Conservation (phyloP, 2,113 vertebrate species). For the Xenus cinereus region DNA sequence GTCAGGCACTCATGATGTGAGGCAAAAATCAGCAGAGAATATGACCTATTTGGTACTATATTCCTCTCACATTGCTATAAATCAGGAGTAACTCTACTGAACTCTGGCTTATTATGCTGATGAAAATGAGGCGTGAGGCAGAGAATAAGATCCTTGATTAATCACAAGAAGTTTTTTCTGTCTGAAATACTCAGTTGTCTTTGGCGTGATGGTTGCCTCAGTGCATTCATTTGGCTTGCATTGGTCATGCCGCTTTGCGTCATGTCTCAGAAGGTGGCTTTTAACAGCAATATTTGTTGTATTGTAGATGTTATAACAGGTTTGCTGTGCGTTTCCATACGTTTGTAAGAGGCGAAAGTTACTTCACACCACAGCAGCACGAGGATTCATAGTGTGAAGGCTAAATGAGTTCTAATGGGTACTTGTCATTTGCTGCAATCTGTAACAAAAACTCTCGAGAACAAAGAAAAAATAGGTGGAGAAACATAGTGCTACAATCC, state of each 20-base stretch:
- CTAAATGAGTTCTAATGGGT: constrained; percentile 28
- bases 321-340: not conserved
- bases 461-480: not conserved
- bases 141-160: constrained; percentile 12
- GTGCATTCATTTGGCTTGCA: not conserved
- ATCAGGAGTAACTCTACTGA: not conserved
- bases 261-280: constrained; percentile 5
- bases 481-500: not conserved
- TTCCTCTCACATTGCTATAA: not conserved
- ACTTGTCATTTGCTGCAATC: not conserved
- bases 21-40: not conserved
- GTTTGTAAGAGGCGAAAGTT: not conserved
- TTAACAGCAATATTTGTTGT: not conserved
- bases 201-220: not conserved
- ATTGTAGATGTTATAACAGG: not conserved
- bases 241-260: not conserved
- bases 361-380: not conserved
- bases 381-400: not conserved
- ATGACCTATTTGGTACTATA: not conserved
- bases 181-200: not conserved
- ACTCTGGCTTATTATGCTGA: not conserved
- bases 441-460: not conserved
- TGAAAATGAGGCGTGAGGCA: not conserved
- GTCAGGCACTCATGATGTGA: not conserved
- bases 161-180: not conserved